Evolutionary conservation across 2,113 vertebrate species (phyloP).

Genomic region (Tragulus kanchil): DNA sequence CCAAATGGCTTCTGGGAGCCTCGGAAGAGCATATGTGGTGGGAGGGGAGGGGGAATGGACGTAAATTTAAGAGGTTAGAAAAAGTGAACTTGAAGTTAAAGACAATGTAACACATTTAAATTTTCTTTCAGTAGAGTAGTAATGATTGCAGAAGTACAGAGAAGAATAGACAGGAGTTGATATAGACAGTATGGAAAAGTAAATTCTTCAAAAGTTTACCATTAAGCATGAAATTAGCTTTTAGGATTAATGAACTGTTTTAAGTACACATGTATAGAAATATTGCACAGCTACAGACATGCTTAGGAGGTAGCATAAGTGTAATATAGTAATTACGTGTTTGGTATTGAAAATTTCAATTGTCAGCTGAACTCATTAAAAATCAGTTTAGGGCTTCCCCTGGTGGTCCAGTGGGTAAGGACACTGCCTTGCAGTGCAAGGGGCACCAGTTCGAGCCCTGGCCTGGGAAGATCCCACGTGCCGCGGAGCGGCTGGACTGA

Average conservation of each 20-base stretch:
- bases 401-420: no score
- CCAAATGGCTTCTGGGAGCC: neutral
- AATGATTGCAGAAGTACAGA: neutral
- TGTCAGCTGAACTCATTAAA: neutral
- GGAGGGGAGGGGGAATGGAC: fast-evolving
- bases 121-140: neutral
- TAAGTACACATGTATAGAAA: fast-evolving
- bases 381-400: neutral
- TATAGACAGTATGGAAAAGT: neutral
- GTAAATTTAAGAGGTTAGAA: neutral
- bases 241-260: neutral
- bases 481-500: no score
- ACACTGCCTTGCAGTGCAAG: no score
- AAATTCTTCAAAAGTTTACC: neutral
- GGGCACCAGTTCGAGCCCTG: no score
- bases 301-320: neutral
- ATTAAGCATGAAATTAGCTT: neutral
- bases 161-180: neutral
- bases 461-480: no score
- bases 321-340: neutral
- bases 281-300: neutral
- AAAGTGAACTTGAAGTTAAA: neutral
- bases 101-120: neutral
- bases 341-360: neutral
- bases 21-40: neutral